Conservation (phyloP, 2,113 vertebrate species). For the Brachypodius melanocephalos region DNA sequence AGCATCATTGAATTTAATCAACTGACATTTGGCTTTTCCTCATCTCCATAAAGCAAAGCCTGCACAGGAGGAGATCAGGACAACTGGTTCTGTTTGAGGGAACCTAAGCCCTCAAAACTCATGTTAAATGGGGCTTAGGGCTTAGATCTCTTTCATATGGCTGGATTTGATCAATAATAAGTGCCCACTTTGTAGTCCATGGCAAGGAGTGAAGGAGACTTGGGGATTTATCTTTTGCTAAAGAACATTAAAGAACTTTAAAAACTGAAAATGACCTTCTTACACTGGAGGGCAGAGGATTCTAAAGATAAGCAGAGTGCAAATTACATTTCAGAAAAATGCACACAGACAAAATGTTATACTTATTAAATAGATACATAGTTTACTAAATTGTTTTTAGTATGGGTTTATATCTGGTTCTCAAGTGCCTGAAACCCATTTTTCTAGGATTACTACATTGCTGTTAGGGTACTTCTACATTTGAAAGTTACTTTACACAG, state of each 20-base stretch:
- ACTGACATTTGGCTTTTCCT: background rate
- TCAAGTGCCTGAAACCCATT: rapidly evolving
- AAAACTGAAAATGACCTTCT: background rate
- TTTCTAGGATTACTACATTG: background rate
- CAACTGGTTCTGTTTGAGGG: background rate
- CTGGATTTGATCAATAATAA: background rate
- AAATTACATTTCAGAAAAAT: background rate
- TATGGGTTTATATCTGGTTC: background rate
- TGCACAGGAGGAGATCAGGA: background rate
- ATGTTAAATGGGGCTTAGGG: background rate
- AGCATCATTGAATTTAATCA: background rate
- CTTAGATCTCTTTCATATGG: background rate
- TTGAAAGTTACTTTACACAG: background rate
- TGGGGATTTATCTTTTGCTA: background rate
- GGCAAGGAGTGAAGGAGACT: background rate
- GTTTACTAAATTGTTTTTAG: background rate
- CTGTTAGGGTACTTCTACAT: background rate
- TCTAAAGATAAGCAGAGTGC: background rate
- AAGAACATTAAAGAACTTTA: background rate
- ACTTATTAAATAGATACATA: background rate
- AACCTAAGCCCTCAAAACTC: background rate
- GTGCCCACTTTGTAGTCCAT: background rate
- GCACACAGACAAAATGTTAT: background rate
- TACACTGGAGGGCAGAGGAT: background rate
- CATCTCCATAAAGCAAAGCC: background rate